Evolutionary conservation across 2,888 invertebrate species (phyloP).

Genomic region (Ptilodon capucinus): DNA sequence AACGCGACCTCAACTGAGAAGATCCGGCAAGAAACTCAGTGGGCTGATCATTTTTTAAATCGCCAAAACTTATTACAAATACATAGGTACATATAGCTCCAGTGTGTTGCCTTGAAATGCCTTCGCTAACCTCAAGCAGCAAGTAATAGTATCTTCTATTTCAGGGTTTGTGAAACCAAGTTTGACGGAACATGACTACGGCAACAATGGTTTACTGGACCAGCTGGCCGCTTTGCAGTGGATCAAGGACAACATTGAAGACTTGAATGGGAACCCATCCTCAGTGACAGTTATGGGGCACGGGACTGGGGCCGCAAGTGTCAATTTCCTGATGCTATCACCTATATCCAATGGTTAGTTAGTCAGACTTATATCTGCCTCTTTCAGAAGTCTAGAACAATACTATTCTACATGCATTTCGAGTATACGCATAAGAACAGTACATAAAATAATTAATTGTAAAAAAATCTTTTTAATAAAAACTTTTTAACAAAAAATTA

Average conservation of each 20-base stretch:
- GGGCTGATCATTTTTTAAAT: neutral
- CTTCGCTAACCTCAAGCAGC: too few species aligned
- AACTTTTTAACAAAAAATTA: too few species aligned
- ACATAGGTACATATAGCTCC: neutral
- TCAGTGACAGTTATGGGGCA: constrained; percentile 97
- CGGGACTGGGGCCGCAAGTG: constrained; percentile 96
- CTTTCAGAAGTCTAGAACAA: too few species aligned
- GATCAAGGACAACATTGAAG: constrained; percentile 96
- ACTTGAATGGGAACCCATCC: constrained; percentile 94
- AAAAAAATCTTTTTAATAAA: too few species aligned
- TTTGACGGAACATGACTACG: constrained; percentile 86
- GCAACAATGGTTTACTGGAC: constrained; percentile 97
- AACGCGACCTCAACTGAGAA: too few species aligned
- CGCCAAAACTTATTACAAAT: neutral
- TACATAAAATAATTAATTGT: too few species aligned
- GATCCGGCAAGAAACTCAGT: too few species aligned
- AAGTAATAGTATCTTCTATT: neutral
- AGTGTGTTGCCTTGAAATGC: too few species aligned
- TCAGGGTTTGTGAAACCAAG: constrained; percentile 91
- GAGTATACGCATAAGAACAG: too few species aligned
- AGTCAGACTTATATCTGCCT: too few species aligned
- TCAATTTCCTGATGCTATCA: constrained; percentile 96
- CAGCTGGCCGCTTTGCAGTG: constrained; percentile 97
- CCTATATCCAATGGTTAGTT: constrained; percentile 88
- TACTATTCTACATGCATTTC: too few species aligned